These are phyloP conservation scores for Xanthorhoe designata DNA, from an alignment of 2,888 invertebrate genomes.

Conservation along the genomic window DNA sequence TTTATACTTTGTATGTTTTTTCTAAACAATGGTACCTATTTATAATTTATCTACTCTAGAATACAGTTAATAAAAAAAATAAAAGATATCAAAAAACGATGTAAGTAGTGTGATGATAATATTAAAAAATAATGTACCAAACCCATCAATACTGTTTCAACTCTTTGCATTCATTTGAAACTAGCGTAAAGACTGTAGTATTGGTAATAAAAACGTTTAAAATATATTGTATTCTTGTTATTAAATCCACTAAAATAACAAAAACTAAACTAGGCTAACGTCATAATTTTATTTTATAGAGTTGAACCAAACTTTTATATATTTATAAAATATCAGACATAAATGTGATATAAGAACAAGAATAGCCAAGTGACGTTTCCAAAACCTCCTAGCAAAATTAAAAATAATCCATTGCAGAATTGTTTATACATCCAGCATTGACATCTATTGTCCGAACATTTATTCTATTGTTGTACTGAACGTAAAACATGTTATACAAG, in stretches of 20 bases:
- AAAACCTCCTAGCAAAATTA: conserved; percentile 8
- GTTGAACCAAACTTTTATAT: neutral
- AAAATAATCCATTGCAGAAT: neutral
- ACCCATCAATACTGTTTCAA: conserved; percentile 64
- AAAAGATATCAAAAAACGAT: conserved; percentile 52
- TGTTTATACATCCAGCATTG: conserved; percentile 18
- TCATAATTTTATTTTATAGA: too few species aligned
- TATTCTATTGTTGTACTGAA: conserved; percentile 37
- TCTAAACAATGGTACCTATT: too few species aligned
- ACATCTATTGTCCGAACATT: conserved; percentile 25
- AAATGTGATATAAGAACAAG: neutral
- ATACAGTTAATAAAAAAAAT: conserved; percentile 11
- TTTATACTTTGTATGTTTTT: conserved; percentile 63
- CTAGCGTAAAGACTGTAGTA: conserved; percentile 74
- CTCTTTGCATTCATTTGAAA: conserved; percentile 65
- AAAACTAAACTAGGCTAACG: neutral
- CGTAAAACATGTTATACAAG: conserved; percentile 40
- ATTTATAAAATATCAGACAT: neutral
- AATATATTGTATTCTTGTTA: conserved; percentile 41
- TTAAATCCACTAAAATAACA: neutral
- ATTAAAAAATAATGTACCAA: conserved; percentile 61
- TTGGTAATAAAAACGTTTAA: conserved; percentile 76
- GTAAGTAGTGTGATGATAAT: conserved; percentile 60
- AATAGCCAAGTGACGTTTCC: neutral
- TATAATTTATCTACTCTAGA: conserved; percentile 19